Evolutionary conservation across 2,113 vertebrate genomes (phyloP).

Genomic region (Grus americana): DNA sequence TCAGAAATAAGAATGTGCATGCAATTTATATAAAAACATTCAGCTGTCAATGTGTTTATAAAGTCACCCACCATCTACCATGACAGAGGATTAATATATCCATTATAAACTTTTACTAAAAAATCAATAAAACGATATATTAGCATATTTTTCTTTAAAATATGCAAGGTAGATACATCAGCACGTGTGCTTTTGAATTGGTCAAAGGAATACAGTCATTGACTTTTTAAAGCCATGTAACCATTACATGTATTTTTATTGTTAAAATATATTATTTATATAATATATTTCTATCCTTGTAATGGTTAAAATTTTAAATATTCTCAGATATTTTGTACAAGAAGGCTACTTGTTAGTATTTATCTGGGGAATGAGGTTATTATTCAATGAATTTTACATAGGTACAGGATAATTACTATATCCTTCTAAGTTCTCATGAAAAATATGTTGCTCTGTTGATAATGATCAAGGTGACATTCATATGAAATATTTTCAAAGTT

Average conservation of each 20-base stretch:
- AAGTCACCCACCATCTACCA: background rate
- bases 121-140: conserved; percentile 12
- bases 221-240: background rate
- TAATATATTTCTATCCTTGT: background rate
- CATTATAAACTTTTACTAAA: background rate
- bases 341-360: background rate
- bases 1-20: background rate
- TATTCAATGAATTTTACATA: background rate
- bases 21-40: background rate
- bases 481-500: background rate
- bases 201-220: background rate
- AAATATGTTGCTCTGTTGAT: background rate
- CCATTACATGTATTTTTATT: background rate
- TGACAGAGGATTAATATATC: background rate
- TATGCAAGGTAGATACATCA: background rate
- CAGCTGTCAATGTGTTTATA: background rate
- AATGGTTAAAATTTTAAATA: background rate
- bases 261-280: background rate
- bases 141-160: background rate
- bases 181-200: background rate
- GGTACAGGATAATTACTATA: background rate
- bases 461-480: background rate
- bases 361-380: background rate
- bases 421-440: background rate
- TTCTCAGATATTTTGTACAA: background rate